Evolutionary conservation across 1,140 invertebrate species (phyloP).

Genomic region (Anastatus disparis): DNA sequence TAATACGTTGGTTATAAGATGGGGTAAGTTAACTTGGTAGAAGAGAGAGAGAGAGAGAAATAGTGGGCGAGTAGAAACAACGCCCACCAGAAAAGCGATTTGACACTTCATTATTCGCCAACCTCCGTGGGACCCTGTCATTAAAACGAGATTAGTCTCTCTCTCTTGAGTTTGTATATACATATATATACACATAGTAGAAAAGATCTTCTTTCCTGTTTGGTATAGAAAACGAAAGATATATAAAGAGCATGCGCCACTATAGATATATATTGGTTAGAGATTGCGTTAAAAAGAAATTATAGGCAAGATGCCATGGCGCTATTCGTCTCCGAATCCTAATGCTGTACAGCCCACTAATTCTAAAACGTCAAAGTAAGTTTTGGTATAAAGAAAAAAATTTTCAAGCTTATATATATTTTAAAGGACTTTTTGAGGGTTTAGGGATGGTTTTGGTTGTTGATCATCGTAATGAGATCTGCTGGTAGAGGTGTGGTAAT

Average conservation of each 20-base stretch:
- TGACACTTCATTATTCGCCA: constrained; percentile 66
- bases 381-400: too few relatives aligned
- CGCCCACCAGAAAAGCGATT: constrained; percentile 61
- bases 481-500: too few relatives aligned
- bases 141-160: constrained; percentile 66
- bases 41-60: constrained; percentile 29
- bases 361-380: constrained; percentile 31
- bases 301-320: constrained; percentile 27
- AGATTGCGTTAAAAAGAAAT: constrained; percentile 6
- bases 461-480: constrained; percentile 41
- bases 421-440: too few relatives aligned
- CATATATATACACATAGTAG: too few relatives aligned
- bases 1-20: neutral
- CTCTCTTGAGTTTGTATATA: too few relatives aligned
- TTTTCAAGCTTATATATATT: too few relatives aligned
- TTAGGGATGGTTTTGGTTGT: too few relatives aligned
- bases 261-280: neutral
- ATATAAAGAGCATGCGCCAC: neutral
- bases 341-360: constrained; percentile 19
- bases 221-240: too few relatives aligned
- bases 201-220: too few relatives aligned
- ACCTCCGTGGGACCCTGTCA: constrained; percentile 60
- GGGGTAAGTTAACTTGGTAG: too few relatives aligned
- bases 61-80: too few relatives aligned
- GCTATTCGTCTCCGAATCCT: constrained; percentile 41